phyloP scores from a whole-genome alignment of 2,888 invertebrate species.

The Monochamus alternatus region DNA sequence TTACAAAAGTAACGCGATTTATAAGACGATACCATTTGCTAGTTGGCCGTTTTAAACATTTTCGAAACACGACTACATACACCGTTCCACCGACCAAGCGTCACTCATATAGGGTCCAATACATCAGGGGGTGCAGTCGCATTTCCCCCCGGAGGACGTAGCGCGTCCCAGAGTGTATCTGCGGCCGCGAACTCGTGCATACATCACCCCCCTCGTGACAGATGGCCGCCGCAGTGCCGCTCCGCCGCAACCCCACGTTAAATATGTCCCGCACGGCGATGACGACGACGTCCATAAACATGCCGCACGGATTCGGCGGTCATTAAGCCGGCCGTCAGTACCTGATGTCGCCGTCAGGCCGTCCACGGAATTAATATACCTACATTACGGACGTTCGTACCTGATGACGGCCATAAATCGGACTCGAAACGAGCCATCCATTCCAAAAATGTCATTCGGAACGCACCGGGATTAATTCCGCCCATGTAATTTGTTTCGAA shows the following conservation, averaged over 20 bases:
- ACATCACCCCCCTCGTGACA: constrained; percentile 65
- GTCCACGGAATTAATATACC: constrained; percentile 63
- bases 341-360: constrained; percentile 61
- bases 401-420: constrained; percentile 52
- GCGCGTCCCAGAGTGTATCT: constrained; percentile 46
- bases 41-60: too few species aligned
- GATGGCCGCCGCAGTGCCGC: constrained; percentile 63
- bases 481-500: too few species aligned
- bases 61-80: neutral
- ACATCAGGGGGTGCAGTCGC: constrained; percentile 42
- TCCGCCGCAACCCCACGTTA: constrained; percentile 62
- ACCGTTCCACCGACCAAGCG: neutral
- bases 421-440: constrained; percentile 39
- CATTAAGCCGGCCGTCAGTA: constrained; percentile 65
- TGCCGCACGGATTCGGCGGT: constrained; percentile 57
- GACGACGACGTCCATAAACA: constrained; percentile 61
- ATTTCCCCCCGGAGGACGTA: constrained; percentile 11
- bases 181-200: constrained; percentile 61
- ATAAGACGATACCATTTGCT: too few species aligned
- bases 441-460: too few species aligned
- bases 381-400: constrained; percentile 53
- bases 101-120: constrained; percentile 30
- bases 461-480: too few species aligned
- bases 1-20: too few species aligned
- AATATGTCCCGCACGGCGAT: constrained; percentile 54